A percentile compares a stretch with the other conserved stretches of the same genome.
phyloP scores from a whole-genome alignment of 2,113 vertebrate species.

The Nothobranchius furzeri region DNA sequence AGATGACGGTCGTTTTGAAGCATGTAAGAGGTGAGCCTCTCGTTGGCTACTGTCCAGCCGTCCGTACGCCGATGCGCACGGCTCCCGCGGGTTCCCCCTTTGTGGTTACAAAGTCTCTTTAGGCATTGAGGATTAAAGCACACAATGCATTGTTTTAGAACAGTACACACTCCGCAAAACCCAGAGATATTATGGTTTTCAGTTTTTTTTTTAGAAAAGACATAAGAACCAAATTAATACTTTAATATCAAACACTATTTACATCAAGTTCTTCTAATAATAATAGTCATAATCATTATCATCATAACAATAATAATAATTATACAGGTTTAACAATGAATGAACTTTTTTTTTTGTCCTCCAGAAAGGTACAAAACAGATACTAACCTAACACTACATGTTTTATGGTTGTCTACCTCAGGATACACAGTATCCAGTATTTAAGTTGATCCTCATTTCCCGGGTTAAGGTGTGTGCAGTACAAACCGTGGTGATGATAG shows the following conservation, averaged over 20 bases:
- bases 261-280: constrained; percentile 91
- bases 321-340: constrained; percentile 82
- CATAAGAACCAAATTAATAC: constrained; percentile 99
- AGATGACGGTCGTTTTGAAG: constrained; percentile 65
- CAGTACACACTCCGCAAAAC: constrained; percentile 84
- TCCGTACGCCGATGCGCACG: constrained; percentile 72
- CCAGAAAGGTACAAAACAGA: constrained; percentile 97
- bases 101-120: constrained; percentile 80
- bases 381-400: constrained; percentile 94
- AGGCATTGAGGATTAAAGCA: constrained; percentile 74
- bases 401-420: constrained; percentile 93
- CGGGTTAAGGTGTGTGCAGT: constrained; percentile 84
- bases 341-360: constrained; percentile 85
- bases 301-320: constrained; percentile 79
- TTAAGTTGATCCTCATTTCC: constrained; percentile 92
- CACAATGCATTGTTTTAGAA: constrained; percentile 69
- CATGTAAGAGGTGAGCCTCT: constrained; percentile 77
- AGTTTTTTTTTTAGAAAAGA: constrained; percentile 90
- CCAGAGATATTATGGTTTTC: constrained; percentile 91
- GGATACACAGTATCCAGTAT: constrained; percentile 99
- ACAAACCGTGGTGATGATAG: constrained; percentile 74
- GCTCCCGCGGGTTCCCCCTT: constrained; percentile 48
- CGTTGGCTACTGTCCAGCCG: constrained; percentile 72
- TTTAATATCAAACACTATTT: constrained; percentile 99
- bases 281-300: constrained; percentile 70